Percentiles rank a stretch among this genome's conserved stretches.
Conservation (phyloP, 2,113 vertebrate genomes). For the human region DNA sequence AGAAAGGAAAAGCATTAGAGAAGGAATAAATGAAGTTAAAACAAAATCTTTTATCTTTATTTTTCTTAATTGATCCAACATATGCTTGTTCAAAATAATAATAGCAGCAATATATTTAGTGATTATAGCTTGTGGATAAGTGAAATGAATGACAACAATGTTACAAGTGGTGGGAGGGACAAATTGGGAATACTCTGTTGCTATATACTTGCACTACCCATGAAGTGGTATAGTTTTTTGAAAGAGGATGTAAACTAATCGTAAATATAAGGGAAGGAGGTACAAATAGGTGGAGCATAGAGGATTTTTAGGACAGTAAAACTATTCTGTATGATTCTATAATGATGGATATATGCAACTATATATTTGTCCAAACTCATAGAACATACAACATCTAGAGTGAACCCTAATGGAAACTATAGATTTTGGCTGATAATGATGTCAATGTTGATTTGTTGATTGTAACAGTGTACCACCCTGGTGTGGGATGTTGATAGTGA, state of each 20-base stretch:
- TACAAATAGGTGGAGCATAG: background rate
- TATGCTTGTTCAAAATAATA: background rate
- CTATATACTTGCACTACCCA: background rate
- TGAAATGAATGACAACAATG: background rate
- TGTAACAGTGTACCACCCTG: background rate
- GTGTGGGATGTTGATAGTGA: background rate
- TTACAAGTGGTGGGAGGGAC: background rate
- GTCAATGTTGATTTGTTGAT: background rate
- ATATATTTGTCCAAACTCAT: background rate
- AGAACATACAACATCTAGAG: background rate
- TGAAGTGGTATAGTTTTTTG: background rate
- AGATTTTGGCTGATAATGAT: background rate
- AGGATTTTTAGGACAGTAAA: background rate
- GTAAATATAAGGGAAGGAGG: background rate
- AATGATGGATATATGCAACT: background rate
- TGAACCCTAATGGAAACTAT: background rate
- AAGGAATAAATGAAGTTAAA: background rate
- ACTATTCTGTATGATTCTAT: background rate
- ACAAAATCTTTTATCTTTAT: background rate
- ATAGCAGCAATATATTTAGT: background rate
- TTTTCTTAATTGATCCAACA: background rate
- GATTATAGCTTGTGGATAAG: background rate
- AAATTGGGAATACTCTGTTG: background rate
- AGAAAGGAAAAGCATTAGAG: background rate
- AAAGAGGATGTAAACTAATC: background rate